phyloP scores from a whole-genome alignment of 2,888 invertebrate species.

The Drosophila tanythrix region DNA sequence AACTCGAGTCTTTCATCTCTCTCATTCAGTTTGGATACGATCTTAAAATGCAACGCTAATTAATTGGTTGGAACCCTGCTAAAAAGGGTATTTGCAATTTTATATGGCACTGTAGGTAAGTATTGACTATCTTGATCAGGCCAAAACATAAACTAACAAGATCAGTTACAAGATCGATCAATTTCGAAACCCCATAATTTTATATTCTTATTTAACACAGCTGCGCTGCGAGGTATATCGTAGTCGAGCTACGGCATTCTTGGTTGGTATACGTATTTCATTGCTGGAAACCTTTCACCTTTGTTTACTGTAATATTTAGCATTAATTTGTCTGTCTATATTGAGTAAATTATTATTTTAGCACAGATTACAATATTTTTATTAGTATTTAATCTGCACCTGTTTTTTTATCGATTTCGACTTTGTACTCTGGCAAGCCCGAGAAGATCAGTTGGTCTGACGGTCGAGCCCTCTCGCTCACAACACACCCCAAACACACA shows the following conservation, averaged over 20 bases:
- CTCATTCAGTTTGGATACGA: not conserved
- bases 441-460: constrained; percentile 32
- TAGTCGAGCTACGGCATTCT: not conserved
- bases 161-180: too few species aligned
- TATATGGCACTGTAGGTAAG: not conserved
- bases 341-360: not conserved
- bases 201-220: too few species aligned
- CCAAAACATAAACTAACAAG: not conserved
- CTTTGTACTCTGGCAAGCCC: constrained; percentile 63
- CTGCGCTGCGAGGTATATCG: too few species aligned
- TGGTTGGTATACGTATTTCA: not conserved
- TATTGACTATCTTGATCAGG: not conserved
- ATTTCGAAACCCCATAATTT: too few species aligned
- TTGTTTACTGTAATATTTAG: not conserved
- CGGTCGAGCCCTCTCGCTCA: constrained; percentile 63
- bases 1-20: constrained; percentile 1
- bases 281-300: not conserved
- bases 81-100: too few species aligned
- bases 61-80: not conserved
- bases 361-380: not conserved
- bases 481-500: not conserved
- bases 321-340: not conserved
- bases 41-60: not conserved
- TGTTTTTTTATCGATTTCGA: constrained; percentile 27
- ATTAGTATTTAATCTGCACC: not conserved